A percentile compares a stretch with the other conserved stretches of the same genome.
These are phyloP conservation scores for Enteromius fasciolatus DNA, from an alignment of 2,797 vertebrate genomes.

Conservation along the genomic window DNA sequence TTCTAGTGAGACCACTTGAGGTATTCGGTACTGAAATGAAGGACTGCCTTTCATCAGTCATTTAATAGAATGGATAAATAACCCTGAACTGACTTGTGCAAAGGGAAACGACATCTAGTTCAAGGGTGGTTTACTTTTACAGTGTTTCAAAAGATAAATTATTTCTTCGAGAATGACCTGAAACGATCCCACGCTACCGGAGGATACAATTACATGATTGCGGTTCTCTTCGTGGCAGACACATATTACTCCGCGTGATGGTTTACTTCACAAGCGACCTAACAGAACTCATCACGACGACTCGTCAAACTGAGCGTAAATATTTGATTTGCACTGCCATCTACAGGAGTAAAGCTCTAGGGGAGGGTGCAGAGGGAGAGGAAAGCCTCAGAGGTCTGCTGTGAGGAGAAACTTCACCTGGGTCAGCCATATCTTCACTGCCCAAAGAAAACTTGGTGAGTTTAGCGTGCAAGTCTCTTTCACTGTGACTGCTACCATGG, in stretches of 20 bases:
- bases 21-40: background rate
- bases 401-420: background rate
- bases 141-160: background rate
- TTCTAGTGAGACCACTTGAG: background rate
- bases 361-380: conserved; percentile 19
- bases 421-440: background rate
- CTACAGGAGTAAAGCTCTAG: conserved; percentile 60
- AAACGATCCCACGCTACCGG: conserved; percentile 42
- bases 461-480: background rate
- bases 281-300: conserved; percentile 52
- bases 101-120: background rate
- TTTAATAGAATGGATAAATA: background rate
- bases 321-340: conserved; percentile 68
- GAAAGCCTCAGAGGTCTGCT: background rate
- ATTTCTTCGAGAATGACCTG: conserved; percentile 38
- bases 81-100: background rate
- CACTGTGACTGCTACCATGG: conserved; percentile 51
- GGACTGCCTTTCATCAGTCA: background rate
- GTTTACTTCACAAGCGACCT: conserved; percentile 54
- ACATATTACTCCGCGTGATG: conserved; percentile 54
- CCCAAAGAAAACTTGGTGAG: background rate
- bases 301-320: conserved; percentile 54
- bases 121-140: background rate
- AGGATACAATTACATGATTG: conserved; percentile 56
- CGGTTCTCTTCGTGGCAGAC: conserved; percentile 50